Evolutionary conservation across 2,113 vertebrate genomes (phyloP).

Genomic region (Dasyurus viverrinus): DNA sequence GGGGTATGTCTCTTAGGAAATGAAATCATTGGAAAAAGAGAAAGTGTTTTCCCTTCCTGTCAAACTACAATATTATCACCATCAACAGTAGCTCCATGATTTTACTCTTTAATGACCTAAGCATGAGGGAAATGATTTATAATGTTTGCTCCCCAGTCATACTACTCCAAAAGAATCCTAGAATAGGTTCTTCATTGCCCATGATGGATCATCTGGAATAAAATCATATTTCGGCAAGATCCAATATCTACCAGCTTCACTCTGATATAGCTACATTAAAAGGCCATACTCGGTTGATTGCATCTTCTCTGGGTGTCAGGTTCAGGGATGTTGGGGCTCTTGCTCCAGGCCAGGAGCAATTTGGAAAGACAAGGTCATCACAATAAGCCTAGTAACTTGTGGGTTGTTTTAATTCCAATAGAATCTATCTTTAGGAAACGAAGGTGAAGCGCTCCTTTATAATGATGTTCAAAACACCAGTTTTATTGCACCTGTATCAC

Average conservation of each 20-base stretch:
- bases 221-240: slow-evolving; percentile 65
- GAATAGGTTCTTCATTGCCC: slow-evolving; percentile 74
- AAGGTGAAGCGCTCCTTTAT: slow-evolving; percentile 12
- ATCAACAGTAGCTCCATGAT: slow-evolving; percentile 70
- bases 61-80: slow-evolving; percentile 71
- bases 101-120: slow-evolving; percentile 79
- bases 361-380: not conserved
- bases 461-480: slow-evolving; percentile 25
- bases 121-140: slow-evolving; percentile 66
- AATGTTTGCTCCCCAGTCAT: slow-evolving; percentile 62
- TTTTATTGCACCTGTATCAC: slow-evolving; percentile 12
- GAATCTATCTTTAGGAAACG: slow-evolving; percentile 47
- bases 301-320: not conserved
- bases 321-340: not conserved
- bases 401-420: slow-evolving; percentile 30
- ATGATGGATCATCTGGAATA: slow-evolving; percentile 62
- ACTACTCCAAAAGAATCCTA: slow-evolving; percentile 57
- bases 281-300: slow-evolving; percentile 27
- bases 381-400: slow-evolving; percentile 37
- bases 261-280: slow-evolving; percentile 66
- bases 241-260: slow-evolving; percentile 63
- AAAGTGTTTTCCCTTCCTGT: slow-evolving; percentile 69
- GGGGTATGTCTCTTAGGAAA: slow-evolving; percentile 55
- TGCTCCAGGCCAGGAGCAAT: not conserved
- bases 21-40: slow-evolving; percentile 49